Conservation (phyloP, 2,113 vertebrate species). For the Cyprinodon brontotheroides region DNA sequence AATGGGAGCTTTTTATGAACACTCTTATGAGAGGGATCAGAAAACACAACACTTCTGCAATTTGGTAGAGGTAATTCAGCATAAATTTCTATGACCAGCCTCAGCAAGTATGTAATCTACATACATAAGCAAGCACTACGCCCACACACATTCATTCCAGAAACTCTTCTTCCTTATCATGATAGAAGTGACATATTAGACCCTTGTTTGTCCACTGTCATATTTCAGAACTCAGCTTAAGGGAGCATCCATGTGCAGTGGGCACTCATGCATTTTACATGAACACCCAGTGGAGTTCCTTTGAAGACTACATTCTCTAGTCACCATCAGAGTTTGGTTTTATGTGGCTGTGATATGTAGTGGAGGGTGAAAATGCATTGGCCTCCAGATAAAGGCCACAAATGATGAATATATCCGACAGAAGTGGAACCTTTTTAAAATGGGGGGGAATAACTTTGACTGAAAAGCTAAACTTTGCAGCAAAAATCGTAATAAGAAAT, state of each 20-base stretch:
- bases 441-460: conserved; percentile 38
- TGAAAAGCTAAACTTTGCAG: conserved; percentile 27
- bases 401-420: conserved; percentile 50
- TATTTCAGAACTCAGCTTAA: conserved; percentile 65
- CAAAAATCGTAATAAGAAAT: conserved; percentile 24
- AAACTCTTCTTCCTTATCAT: conserved; percentile 40
- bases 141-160: conserved; percentile 33
- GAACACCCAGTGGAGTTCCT: conserved; percentile 63
- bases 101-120: conserved; percentile 41
- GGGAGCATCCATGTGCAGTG: conserved; percentile 68
- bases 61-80: neutral
- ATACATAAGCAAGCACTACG: conserved; percentile 35
- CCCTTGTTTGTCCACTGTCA: conserved; percentile 75
- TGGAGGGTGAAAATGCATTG: conserved; percentile 59
- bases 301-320: conserved; percentile 63
- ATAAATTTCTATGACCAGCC: conserved; percentile 40
- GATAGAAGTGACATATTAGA: conserved; percentile 58
- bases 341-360: conserved; percentile 62
- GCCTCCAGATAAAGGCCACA: conserved; percentile 58
- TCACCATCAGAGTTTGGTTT: conserved; percentile 60
- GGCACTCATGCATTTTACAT: conserved; percentile 80
- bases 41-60: conserved; percentile 7
- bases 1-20: neutral
- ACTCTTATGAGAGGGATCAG: neutral
- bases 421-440: conserved; percentile 49